These are phyloP conservation scores for Gymnoscopelus braueri DNA, from an alignment of 2,797 vertebrate genomes.

Conservation along the genomic window DNA sequence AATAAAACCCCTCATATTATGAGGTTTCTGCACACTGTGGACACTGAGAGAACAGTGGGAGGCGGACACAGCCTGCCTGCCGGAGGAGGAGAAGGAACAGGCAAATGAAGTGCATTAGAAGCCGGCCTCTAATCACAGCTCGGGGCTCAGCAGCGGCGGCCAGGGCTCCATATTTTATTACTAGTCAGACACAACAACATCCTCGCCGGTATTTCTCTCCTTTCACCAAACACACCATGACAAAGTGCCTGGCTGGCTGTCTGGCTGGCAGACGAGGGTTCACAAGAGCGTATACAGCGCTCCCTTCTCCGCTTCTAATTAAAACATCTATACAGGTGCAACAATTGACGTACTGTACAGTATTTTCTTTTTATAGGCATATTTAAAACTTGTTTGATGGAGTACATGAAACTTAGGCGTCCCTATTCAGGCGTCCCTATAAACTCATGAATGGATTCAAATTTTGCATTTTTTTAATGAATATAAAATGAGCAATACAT, in stretches of 20 bases:
- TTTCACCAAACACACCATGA: constrained; percentile 4
- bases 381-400: too few species aligned
- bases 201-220: constrained; percentile 11
- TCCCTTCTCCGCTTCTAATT: background rate
- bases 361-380: too few species aligned
- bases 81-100: constrained; percentile 24
- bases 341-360: too few species aligned
- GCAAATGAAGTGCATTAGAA: constrained; percentile 48
- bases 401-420: too few species aligned
- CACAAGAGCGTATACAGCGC: too few species aligned
- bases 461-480: too few species aligned
- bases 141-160: constrained; percentile 12
- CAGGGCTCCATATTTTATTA: constrained; percentile 43
- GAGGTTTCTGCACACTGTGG: too few species aligned
- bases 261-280: too few species aligned
- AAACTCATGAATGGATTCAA: too few species aligned
- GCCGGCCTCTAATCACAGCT: constrained; percentile 46
- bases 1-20: too few species aligned
- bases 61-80: constrained; percentile 42
- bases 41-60: constrained; percentile 1
- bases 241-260: background rate
- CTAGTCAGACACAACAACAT: constrained; percentile 30
- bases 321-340: background rate
- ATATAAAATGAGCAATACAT: too few species aligned
- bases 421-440: too few species aligned